Evolutionary conservation across 2,113 vertebrate genomes (phyloP), one percentile per base, ranked within the genome.

Genomic region (Leuciscus idus): DNA sequence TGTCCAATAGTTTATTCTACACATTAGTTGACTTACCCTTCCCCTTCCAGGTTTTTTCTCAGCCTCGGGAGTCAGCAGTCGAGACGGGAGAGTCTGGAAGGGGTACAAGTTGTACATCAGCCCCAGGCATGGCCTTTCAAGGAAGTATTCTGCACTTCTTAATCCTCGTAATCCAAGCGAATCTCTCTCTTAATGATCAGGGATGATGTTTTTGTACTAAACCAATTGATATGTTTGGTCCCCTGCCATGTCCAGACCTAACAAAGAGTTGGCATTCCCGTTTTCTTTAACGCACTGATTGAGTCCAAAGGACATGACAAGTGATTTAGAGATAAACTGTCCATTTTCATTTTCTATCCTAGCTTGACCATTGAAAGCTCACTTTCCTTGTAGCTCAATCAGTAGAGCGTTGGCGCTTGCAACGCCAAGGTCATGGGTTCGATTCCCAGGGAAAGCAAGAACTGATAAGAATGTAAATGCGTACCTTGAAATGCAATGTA

Each of bases 31-130:
- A 92, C 93, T 94, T 92, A 94, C 95, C 94, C 88, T 92, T 78
- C 91, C 88, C 92, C 92, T 91, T 90, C 91, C 92, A 92, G 92
- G 91, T 92, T 91, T 90, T 89, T 70, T 48, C 26, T 89, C 79
- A 87, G 83, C 88, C 89, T 85, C 89, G 88, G 90, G 89, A 86
- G 85, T 89, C 88, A 87, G 90, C 87, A 90, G 86, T 93, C 90
- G 92, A 91, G 91, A 91, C 91, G 89, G 84, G 89, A 83, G 92
- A 91, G 90, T 92, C 90, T 89, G 90, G 89, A 88, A 88, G 57
- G 88, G 91, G 76, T 93, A 92, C 91, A 92, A 89, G 84, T 90
- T 3, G 21, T 89, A 82, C 91, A 92, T 93, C 88, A 86, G 88
- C 89, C 89, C 88, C 91, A 92, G 52, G 48, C 87, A 88, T 89